Percentiles rank a stretch among this genome's conserved stretches.
These are phyloP conservation scores for Cactoblastis cactorum DNA, from an alignment of 2,888 invertebrate species.

Conservation along the genomic window DNA sequence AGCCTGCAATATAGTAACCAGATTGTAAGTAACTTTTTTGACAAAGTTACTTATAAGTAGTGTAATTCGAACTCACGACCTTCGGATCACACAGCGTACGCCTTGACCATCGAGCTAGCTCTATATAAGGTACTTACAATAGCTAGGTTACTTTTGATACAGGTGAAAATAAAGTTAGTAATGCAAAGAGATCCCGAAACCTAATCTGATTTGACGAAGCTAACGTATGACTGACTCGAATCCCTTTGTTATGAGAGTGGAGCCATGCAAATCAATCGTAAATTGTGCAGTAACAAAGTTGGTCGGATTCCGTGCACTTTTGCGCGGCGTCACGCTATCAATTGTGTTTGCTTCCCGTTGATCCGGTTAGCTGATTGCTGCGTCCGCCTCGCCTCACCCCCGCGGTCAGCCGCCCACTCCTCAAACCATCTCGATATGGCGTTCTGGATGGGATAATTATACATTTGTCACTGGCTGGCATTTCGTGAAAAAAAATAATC, in stretches of 20 bases:
- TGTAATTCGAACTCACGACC: too few relatives aligned
- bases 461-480: not conserved
- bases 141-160: not conserved
- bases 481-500: not conserved
- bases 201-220: not conserved
- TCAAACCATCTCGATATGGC: conserved; percentile 43
- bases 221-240: not conserved
- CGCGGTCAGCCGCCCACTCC: conserved; percentile 56
- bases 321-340: conserved; percentile 43
- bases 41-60: too few relatives aligned
- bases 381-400: conserved; percentile 31
- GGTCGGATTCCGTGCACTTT: conserved; percentile 20
- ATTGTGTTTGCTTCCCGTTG: conserved; percentile 66
- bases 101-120: too few relatives aligned
- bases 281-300: not conserved
- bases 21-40: too few relatives aligned
- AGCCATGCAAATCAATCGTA: not conserved
- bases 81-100: too few relatives aligned
- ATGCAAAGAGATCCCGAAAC: not conserved
- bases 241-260: not conserved
- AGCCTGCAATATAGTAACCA: too few relatives aligned
- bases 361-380: conserved; percentile 75
- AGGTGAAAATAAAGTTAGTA: not conserved
- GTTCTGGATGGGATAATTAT: conserved; percentile 13
- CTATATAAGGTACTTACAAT: not conserved